Base-by-base conservation (phyloP, 2,113 vertebrate genomes). In the Vimba vimba region DNA sequence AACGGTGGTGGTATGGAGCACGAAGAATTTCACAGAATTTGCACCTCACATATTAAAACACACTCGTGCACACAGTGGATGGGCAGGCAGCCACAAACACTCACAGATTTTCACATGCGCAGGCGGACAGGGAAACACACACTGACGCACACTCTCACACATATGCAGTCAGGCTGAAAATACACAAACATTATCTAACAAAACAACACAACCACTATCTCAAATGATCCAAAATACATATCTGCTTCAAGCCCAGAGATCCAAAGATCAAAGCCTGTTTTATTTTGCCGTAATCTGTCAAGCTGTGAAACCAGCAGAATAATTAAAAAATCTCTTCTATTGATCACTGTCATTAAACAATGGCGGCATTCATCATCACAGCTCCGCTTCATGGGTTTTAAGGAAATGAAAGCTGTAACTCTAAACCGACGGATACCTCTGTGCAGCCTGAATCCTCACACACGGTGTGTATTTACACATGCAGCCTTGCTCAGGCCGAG, bases 341-440 rank as follows among this genome's bases (percentile, higher is more conserved):
- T 66, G 69, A 86, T 82, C 85, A 86, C 66, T 73, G 81, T 71
- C 50, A 57, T 27, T 6, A 71, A 84, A 87, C 82, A 87, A 85
- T 47, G 33, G 30, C n/a, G n/a, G 43, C 77, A 75, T 87, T 87
- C 82, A 85, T 74, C 77, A 33, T 60, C 75, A 36, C 66, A 71
- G 64, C 66, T 43, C 66, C 25, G 66, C 68, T 83, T 57, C 81
- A 43, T 55, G 30, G 64, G 62, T 69, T 66, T 78, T 25, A 68
- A 78, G 75, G 45, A 79, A 79, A 79, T 57, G n/a, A 79, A 78
- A 55, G 60, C 76, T 79, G 77, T 86, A 86, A 86, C 76, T 71
- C 62, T 71, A 86, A 86, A 79, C 83, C 30, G 9, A 2, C 5
- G 25, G 17, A 68, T 82, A 47, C 55, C 55, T 43, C 79, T 4